Conservation (phyloP, 2,888 invertebrate genomes). For the Phalera bucephala region DNA sequence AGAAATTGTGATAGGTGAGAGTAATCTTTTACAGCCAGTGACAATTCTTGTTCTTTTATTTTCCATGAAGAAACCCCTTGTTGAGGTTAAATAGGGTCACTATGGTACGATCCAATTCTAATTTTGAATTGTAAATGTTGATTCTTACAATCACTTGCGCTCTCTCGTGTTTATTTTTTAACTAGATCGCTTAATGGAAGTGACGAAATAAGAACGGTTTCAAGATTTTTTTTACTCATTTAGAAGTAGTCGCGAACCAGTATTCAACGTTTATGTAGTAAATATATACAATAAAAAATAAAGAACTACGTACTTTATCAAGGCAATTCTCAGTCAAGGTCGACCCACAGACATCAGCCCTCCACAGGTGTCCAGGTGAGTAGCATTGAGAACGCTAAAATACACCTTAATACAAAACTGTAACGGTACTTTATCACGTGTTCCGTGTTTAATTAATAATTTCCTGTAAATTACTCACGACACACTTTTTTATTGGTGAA, state of each 20-base stretch:
- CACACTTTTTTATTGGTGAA: too few relatives aligned
- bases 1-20: constrained; percentile 82
- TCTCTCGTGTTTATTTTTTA: constrained; percentile 29
- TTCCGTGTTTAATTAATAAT: not conserved
- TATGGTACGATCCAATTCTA: constrained; percentile 45
- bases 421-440: not conserved
- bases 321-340: constrained; percentile 9
- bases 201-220: constrained; percentile 12
- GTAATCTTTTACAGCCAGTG: constrained; percentile 69
- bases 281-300: constrained; percentile 1
- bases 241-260: too few relatives aligned
- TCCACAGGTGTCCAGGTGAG: constrained; percentile 6
- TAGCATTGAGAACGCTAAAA: not conserved
- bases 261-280: constrained; percentile 3
- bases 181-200: constrained; percentile 27
- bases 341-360: constrained; percentile 2
- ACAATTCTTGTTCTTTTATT: constrained; percentile 65
- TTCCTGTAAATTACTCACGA: not conserved
- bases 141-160: constrained; percentile 18
- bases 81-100: constrained; percentile 69
- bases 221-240: not conserved
- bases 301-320: not conserved
- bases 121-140: constrained; percentile 65
- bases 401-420: not conserved
- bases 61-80: constrained; percentile 55